Evolutionary conservation across 1,140 invertebrate species (phyloP), one percentile per base, ranked within the genome.

Genomic region (Anastrepha obliqua): DNA sequence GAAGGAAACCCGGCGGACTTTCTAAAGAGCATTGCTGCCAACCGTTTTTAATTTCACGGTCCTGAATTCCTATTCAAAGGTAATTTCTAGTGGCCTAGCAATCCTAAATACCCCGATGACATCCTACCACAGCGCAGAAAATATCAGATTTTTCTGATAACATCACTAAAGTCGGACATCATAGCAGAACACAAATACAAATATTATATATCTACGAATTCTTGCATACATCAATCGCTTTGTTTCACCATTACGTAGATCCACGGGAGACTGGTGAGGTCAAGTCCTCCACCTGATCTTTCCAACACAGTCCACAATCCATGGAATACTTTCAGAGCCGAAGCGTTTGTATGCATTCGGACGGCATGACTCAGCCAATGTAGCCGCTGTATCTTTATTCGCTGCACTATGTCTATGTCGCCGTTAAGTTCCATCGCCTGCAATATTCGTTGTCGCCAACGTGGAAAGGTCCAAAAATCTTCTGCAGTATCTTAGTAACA

Each of bases 21-120:
- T 2, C 86, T 90, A 4, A 17, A 47, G 44, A 64, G 91, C 47
- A 74, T 93, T 7, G 86, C 89, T 15, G 86, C 90, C 13, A 74
- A 78, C 29, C 44, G 60, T 29, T 2, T 93, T 81, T 94, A 93
- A 93, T 94, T 91, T 90, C 2, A 89, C 39, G 93, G 93, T 11
- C 93, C 93, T 29, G 39, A 39, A n/a, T 86, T 62, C 44, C n/a
- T 86, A 13, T 2, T 6, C 29, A 13, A 42, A 39, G 7, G 3
- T 3, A 13, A 20, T 11, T 13, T 13, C 3, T 13, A 42, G 13
- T 86, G 85, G 85, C 85, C 85, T 42, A 51, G 39, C 15, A 39
- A 39, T 55, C 17, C 58, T 13, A 58, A n/a, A n/a, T 4, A 3
- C 5, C 17, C 39, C 29, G 47, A 58, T 58, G 15, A 55, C 9